Base-by-base conservation (phyloP, 1,140 invertebrate species). In the Anoplophora glabripennis region DNA sequence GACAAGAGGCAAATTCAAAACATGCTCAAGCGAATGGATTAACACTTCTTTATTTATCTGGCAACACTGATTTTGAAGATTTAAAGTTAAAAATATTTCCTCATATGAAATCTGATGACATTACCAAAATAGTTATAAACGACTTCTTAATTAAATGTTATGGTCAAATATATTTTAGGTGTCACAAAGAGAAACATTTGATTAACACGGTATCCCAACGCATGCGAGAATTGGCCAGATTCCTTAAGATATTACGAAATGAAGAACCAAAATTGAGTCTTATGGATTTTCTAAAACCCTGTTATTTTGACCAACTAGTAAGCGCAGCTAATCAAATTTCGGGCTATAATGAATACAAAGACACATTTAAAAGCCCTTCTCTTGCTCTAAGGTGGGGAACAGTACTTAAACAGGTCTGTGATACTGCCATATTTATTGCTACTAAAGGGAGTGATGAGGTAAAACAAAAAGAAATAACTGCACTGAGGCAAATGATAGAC, bases 341-440 rank as follows among this genome's bases (percentile, higher is more conserved):
- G 15, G 41, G 53, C 14, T 56, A 56, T 56, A 11, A 46, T n/a
- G 7, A 41, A 12, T 7, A 14, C 14, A 11, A 15, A 4, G 45
- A 46, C 36, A 56, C 34, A 47, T 56, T 56, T 56, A 56, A 34
- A 47, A 56, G 41, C 38, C 53, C 53, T 28, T 56, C 53, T 11
- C 41, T 56, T 46, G 40, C 53, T 47, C 35, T 56, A 46, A 56
- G 53, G 28, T 56, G 53, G 53, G 41, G 41, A 47, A 56, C 53
- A 15, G 53, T 56, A 15, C 53, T 56, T 46, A 56, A 56, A 28
- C 53, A 56, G 14, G 41, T 56, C 7, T 56, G 41, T 34, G 53
- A 56, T 18, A 56, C 53, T 40, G 53, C 41, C 38, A 56, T 56
- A 15, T 56, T 56, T 56, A 17, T 56, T 12, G 17, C 28, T 46